Evolutionary conservation across 2,113 vertebrate genomes (phyloP), one percentile per base, ranked within the genome.

Genomic region (Argyrosomus japonicus): DNA sequence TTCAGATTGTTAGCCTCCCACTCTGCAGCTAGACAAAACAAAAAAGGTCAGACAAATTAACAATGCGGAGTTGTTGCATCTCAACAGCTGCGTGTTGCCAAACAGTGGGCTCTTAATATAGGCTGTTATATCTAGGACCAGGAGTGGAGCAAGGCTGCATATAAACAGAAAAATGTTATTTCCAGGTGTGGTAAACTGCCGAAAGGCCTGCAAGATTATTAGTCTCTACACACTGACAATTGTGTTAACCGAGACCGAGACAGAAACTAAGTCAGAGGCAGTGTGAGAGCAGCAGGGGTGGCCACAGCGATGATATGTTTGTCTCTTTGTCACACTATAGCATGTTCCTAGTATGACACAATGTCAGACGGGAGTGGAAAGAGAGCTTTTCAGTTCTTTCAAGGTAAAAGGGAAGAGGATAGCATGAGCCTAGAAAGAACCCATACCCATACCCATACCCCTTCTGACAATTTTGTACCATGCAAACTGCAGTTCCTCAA

Each of bases 1-100:
- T 90, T 93, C 89, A 95, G 82, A 85, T 86, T 89, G 47, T 88
- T 85, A 25, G 82, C 84, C 84, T 88, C 93, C 87, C 83, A 84
- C 88, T 94, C 88, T 62, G 91, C 89, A 83, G 88, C 92, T 92
- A 85, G 74, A 91, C 81, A 89, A 90, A 88, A 90, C 85, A 91
- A 89, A 91, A 89, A 93, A 92, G 92, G 91, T 92, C 90, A 91
- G 78, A 83, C 79, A 78, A 90, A 91, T 89, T 88, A 91, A 85
- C 88, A 85, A 88, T 88, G 81, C n/a, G 3, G 74, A 82, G 79
- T 71, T 73, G 84, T 69, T 68, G 77, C 77, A 79, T 74, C 83
- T 89, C 67, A 79, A 12, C 84, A 89, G 76, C 74, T 87, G 86
- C 21, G 75, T 88, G 88, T 81, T 84, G 89, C 83, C 82, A 91